Evolutionary conservation across 2,797 vertebrate species (phyloP), one percentile per base, ranked within the genome.

Genomic region (Sebastes paucispinis): DNA sequence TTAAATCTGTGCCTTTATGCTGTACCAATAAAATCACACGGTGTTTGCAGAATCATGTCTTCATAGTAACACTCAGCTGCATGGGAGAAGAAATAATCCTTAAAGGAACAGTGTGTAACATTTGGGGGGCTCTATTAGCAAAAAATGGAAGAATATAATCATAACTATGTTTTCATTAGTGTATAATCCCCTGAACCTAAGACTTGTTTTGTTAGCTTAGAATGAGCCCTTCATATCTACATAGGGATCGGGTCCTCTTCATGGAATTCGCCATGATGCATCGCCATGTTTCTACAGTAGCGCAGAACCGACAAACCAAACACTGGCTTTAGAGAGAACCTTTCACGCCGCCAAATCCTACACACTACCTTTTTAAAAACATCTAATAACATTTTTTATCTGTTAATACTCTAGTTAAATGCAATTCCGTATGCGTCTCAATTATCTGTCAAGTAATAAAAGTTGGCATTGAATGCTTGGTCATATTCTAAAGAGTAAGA

Each of bases 21-120:
- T 90, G 84, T 90, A 91, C 80, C 88, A 93, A 89, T 92, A 92
- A 94, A 93, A 87, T 89, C 64, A 88, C 80, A 79, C 50, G 50
- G 74, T 90, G 89, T 91, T 84, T 88, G 85, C 82, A 88, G 77
- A 89, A 67, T 47, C 5, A 6, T 58, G 22, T 88, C 27, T 79
- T 72, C 27, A 60, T 78, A 24, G 8, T 63, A 11, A 50, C 16
- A 68, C 22, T 8, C 4, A 9, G 27, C 25, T 57, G 22, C 25
- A 43, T 22, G 16, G 34, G 6, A 63, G 50, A 66, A 22, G 55
- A 79, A 50, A 43, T 16, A 0, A 34, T 52, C 25, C 31, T 68
- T 71, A 22, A 8, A 50, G 16, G 47, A 50, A 50, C 18, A 50
- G 18, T 50, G 47, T 50, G 18, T 62, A 18, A 66, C 36, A 70